phyloP scores from a whole-genome alignment of 2,888 invertebrate species.

The Hirtodrosophila cameraria region DNA sequence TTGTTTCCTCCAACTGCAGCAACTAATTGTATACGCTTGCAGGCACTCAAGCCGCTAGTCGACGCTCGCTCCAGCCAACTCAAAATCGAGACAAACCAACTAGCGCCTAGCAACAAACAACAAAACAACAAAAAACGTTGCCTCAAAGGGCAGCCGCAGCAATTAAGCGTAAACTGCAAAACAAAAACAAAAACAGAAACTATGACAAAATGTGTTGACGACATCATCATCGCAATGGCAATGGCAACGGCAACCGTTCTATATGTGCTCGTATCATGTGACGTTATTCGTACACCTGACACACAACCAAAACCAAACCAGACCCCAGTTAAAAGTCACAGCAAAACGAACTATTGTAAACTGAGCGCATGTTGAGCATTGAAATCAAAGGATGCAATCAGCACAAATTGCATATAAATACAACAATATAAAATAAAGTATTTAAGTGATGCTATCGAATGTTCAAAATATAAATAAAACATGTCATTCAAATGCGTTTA shows the following conservation, averaged over 20 bases:
- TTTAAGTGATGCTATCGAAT: slow-evolving; percentile 15
- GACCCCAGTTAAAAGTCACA: slow-evolving; percentile 6
- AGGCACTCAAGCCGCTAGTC: slow-evolving; percentile 17
- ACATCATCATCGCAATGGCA: no score
- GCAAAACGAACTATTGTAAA: slow-evolving; percentile 20
- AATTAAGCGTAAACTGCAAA: slow-evolving; percentile 22
- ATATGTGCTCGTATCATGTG: slow-evolving; percentile 43
- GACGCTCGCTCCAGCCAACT: no score
- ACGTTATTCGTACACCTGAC: slow-evolving; percentile 43
- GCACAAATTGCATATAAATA: slow-evolving; percentile 28
- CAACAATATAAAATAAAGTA: slow-evolving; percentile 2
- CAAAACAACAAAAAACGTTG: not conserved
- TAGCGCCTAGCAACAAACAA: slow-evolving; percentile 44
- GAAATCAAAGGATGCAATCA: slow-evolving; percentile 30
- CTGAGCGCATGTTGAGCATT: slow-evolving; percentile 9
- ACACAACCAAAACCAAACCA: slow-evolving; percentile 2
- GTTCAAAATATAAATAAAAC: not conserved
- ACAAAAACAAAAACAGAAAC: slow-evolving; percentile 1
- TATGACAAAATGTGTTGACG: slow-evolving; percentile 35
- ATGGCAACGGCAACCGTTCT: slow-evolving; percentile 10
- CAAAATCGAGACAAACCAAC: slow-evolving; percentile 11
- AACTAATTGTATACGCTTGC: not conserved
- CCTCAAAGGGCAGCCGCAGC: slow-evolving; percentile 26
- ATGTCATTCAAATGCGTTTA: not conserved
- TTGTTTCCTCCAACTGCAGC: slow-evolving; percentile 2